Evolutionary conservation across 1,140 invertebrate genomes (phyloP).

Genomic region (Bombus breviceps): DNA sequence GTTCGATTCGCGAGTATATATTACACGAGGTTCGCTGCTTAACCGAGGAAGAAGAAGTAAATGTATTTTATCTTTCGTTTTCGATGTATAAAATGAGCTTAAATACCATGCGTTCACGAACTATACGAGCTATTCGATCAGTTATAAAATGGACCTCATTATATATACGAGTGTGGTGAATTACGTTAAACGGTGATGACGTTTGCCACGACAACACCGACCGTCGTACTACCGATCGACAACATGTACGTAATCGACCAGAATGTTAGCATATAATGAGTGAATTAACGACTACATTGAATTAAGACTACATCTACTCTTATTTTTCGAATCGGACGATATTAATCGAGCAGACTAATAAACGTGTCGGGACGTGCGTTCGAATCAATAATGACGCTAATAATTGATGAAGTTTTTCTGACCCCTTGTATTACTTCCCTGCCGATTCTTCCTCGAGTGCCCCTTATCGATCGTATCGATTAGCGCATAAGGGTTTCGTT

Average conservation of each 20-base stretch:
- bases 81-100: not conserved
- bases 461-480: slow-evolving; percentile 27
- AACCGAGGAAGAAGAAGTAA: not conserved
- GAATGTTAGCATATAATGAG: slow-evolving; percentile 18
- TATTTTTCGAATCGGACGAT: not conserved
- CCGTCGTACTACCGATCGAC: not conserved
- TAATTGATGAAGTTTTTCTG: not conserved
- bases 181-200: not conserved
- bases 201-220: not conserved
- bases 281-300: slow-evolving; percentile 18
- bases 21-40: not conserved
- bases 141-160: slow-evolving; percentile 19
- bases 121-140: not conserved
- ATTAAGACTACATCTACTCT: not conserved
- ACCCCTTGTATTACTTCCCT: not conserved
- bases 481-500: not conserved
- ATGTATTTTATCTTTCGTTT: not conserved
- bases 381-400: not conserved
- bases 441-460: not conserved
- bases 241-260: slow-evolving; percentile 35
- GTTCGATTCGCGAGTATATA: not conserved
- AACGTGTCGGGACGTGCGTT: not conserved
- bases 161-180: not conserved
- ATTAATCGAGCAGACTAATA: not conserved
- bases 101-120: not conserved